Conservation (phyloP, 2,113 vertebrate species). For the Pithys albifrons region DNA sequence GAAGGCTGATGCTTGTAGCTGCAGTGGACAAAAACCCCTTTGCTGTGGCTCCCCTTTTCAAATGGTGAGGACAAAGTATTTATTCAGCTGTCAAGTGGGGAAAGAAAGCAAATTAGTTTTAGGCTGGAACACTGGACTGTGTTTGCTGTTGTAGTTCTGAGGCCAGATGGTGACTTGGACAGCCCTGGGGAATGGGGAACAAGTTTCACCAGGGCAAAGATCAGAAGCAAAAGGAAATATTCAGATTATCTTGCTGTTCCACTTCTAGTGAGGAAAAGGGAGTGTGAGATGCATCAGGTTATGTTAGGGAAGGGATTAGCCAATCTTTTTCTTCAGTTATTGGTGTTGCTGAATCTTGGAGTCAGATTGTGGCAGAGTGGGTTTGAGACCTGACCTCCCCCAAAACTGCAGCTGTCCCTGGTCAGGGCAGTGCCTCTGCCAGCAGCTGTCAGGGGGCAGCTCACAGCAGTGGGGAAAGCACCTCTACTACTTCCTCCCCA, state of each 20-base stretch:
- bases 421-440: neutral
- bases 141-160: constrained; percentile 26
- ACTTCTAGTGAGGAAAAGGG: neutral
- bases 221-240: constrained; percentile 52
- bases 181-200: neutral
- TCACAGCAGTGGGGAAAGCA: neutral
- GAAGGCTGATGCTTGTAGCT: constrained; percentile 34
- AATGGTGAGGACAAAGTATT: constrained; percentile 56
- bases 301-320: neutral
- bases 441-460: neutral
- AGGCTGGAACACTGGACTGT: constrained; percentile 19
- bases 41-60: constrained; percentile 10
- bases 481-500: neutral
- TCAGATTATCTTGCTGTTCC: constrained; percentile 12
- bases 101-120: constrained; percentile 69
- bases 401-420: neutral
- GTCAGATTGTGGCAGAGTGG: neutral
- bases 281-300: neutral
- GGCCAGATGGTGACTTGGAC: constrained; percentile 51
- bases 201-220: constrained; percentile 31
- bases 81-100: constrained; percentile 67
- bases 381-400: neutral
- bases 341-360: neutral
- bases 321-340: neutral
- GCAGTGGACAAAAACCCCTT: constrained; percentile 31